phyloP scores from a whole-genome alignment of 2,888 invertebrate genomes.

The Ctenicera cuprea region DNA sequence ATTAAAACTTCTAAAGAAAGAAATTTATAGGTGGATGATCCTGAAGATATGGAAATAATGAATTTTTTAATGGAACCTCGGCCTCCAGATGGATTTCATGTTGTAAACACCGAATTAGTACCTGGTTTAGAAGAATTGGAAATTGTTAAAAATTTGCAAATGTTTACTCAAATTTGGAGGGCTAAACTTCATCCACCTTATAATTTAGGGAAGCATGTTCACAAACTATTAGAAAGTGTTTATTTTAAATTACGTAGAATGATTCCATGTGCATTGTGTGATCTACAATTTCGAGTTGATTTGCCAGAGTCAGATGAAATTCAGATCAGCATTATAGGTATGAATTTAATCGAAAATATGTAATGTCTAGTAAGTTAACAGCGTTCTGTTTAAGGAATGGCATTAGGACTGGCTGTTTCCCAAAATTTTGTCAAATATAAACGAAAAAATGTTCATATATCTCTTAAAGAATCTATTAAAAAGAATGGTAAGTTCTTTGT shows the following conservation, averaged over 20 bases:
- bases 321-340: slow-evolving; percentile 77
- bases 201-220: slow-evolving; percentile 73
- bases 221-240: slow-evolving; percentile 82
- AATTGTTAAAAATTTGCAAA: slow-evolving; percentile 83
- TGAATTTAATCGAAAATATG: slow-evolving; percentile 52
- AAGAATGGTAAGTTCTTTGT: slow-evolving; percentile 62
- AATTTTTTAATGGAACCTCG: slow-evolving; percentile 83
- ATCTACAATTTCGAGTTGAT: slow-evolving; percentile 88
- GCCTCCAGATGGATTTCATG: slow-evolving; percentile 85
- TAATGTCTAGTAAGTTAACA: slow-evolving; percentile 6
- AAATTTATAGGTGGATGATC: slow-evolving; percentile 83
- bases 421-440: slow-evolving; percentile 74
- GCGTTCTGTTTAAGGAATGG: slow-evolving; percentile 79
- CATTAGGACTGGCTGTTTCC: slow-evolving; percentile 82
- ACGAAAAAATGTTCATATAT: slow-evolving; percentile 65
- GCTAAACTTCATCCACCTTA: slow-evolving; percentile 76
- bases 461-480: slow-evolving; percentile 60
- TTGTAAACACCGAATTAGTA: slow-evolving; percentile 86
- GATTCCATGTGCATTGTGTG: slow-evolving; percentile 90
- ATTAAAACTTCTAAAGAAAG: neutral
- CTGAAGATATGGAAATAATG: slow-evolving; percentile 87
- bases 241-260: slow-evolving; percentile 92
- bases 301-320: slow-evolving; percentile 89
- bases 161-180: slow-evolving; percentile 90
- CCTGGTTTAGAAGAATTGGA: slow-evolving; percentile 83